Percentiles rank a stretch among this genome's conserved stretches.
These are phyloP conservation scores for Mareca penelope DNA, from an alignment of 2,797 vertebrate genomes.

Conservation along the genomic window DNA sequence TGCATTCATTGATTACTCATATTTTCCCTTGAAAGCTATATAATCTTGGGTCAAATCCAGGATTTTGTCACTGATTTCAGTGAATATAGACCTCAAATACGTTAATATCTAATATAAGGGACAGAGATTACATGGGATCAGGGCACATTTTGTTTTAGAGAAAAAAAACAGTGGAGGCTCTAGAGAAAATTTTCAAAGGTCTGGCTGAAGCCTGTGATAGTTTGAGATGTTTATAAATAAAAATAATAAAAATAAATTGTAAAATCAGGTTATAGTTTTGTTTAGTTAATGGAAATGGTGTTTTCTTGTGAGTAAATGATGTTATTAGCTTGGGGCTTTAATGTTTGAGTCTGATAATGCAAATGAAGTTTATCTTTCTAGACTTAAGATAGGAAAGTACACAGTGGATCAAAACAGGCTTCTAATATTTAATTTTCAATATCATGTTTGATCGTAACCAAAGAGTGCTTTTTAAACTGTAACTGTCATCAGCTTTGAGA, in stretches of 20 bases:
- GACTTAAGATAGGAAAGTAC: neutral
- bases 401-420: neutral
- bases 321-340: neutral
- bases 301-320: neutral
- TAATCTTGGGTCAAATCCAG: neutral
- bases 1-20: neutral
- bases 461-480: neutral
- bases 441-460: neutral
- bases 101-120: neutral
- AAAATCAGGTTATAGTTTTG: neutral
- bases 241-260: neutral
- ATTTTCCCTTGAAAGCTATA: neutral
- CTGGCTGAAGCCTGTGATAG: neutral
- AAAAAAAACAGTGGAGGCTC: neutral
- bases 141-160: neutral
- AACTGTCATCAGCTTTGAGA: neutral
- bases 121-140: neutral
- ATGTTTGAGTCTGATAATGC: neutral
- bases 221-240: neutral
- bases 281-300: neutral
- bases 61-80: neutral
- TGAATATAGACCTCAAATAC: neutral
- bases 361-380: neutral
- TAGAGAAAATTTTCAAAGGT: neutral
- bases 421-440: neutral